Conservation (phyloP, 2,797 vertebrate genomes). For the Apogon hyalosoma region DNA sequence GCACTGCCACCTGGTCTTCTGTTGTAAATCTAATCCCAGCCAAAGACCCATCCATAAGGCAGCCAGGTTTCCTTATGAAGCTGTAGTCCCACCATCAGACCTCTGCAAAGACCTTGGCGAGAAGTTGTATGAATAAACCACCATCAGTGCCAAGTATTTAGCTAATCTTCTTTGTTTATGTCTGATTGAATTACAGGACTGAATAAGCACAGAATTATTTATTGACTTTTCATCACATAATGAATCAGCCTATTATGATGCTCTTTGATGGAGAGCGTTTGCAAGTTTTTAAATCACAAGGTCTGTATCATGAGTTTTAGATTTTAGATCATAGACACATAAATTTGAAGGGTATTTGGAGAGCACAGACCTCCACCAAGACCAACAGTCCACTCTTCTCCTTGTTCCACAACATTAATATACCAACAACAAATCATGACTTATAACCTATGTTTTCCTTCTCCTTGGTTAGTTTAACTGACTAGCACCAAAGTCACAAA, state of each 20-base stretch:
- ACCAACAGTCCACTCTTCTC: too few relatives aligned
- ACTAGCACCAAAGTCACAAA: too few relatives aligned
- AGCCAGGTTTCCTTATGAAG: conserved; percentile 60
- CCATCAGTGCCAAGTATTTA: conserved; percentile 54
- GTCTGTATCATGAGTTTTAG: not conserved
- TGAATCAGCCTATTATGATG: conserved; percentile 22
- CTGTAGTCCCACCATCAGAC: conserved; percentile 52
- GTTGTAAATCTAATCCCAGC: conserved; percentile 63
- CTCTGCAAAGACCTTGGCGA: conserved; percentile 60
- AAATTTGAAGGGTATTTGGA: too few relatives aligned
- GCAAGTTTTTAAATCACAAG: conserved; percentile 23
- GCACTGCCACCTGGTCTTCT: conserved; percentile 76
- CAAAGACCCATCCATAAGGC: conserved; percentile 61
- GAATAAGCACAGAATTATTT: conserved; percentile 53
- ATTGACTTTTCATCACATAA: conserved; percentile 20
- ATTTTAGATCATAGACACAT: not conserved
- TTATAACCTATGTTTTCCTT: too few relatives aligned
- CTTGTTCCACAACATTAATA: too few relatives aligned
- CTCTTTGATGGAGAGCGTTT: conserved; percentile 17
- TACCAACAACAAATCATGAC: too few relatives aligned
- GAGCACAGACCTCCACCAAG: too few relatives aligned
- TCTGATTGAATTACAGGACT: conserved; percentile 60
- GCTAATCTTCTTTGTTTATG: conserved; percentile 61
- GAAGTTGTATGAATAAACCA: conserved; percentile 43
- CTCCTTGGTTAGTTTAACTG: too few relatives aligned